Base-by-base conservation (phyloP, 1,140 invertebrate species). In the Pseudomyrmex flavicornis region DNA sequence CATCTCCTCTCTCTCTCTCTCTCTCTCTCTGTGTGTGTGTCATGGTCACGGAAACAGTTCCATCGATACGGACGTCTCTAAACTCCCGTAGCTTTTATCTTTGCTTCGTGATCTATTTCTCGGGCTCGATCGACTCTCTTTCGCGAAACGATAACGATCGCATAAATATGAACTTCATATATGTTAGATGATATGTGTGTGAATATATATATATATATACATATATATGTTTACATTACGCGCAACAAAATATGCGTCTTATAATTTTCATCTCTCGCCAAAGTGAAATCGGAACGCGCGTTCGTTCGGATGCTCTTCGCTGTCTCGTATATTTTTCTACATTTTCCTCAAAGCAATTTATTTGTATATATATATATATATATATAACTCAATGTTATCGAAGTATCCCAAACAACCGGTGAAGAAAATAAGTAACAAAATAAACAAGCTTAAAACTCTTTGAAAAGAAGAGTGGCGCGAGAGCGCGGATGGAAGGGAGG, bases 1-100 rank as follows among this genome's bases (percentile, higher is more conserved):
- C 48, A 66, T 20, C 59, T 79, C 52, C 35, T 58, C 54, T 50
- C 2, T 59, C 35, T 58, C 54, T 50, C 26, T 59, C 35, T 58
- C 54, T 50, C 26, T 59, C 35, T 58, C 54, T 50, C 26, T 59
- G 54, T 66, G 76, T 9, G 54, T 35, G 5, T 35, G 5, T 35
- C 35, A 35, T 35, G 7, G 5, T 48, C 20, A 20, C 17, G 44
- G 54, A 59, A 80, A 80, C 76, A 15, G 26, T 72, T 56, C 56
- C n/a, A 50, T 22, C 44, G 76, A 79, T 48, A 79, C 54, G 20
- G n/a, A 61, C 12, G 76, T 15, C n/a, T 80, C 56, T 70, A 59
- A 59, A 44, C 72, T 20, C 10, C 44, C 8, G 15, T 7, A 35
- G 20, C 54, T 69, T 48, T 54, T 48, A 35, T 59, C 61, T 63